Evolutionary conservation across 2,888 invertebrate species (phyloP), one percentile per base, ranked within the genome.

Genomic region (Dasysyrphus tricinctus): DNA sequence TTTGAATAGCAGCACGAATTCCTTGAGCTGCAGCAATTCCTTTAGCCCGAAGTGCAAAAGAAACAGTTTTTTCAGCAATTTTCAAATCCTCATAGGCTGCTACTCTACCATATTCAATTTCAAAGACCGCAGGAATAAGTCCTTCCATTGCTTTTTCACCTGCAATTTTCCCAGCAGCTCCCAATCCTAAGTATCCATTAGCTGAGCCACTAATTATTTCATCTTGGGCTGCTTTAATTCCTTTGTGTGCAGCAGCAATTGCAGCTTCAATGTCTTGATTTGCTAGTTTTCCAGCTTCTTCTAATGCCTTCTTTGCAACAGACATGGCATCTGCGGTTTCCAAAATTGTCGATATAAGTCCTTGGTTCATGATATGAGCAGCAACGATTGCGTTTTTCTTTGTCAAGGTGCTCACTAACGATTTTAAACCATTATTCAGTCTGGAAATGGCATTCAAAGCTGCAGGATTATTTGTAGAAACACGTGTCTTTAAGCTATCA

Each of bases 221-320:
- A 16, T 47, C 44, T 34, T 11, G 4, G 5, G 65, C 65, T 32
- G 2, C 16, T 16, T 65, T n/a, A 1, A 65, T 65, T 32, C 47
- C 47, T 5, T 47, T 47, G 0, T 3, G 16, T 11, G 32, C 32
- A 12, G 32, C 16, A 47, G 39, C 51, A 19, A 65, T 32, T 51
- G 34, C 67, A 80, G 67, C 65, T 34, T 57, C 54, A 56, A 6
- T 16, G 5, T 54, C 51, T 19, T 37, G 19, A 3, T 12, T 12
- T 5, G 69, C 39, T 47, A 59, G 8, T 11, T 44, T n/a, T 29
- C 1, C 32, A 37, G 59, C 47, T 3, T 24, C 29, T 32, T 29
- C 7, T 6, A 63, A 5, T 5, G 29, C 12, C 16, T 42, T 56
- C 51, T 49, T 39, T 37, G 44, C 37, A n/a, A 59, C 5, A 6